phyloP scores from a whole-genome alignment of 2,797 vertebrate species.

The Crypturellus tataupa region DNA sequence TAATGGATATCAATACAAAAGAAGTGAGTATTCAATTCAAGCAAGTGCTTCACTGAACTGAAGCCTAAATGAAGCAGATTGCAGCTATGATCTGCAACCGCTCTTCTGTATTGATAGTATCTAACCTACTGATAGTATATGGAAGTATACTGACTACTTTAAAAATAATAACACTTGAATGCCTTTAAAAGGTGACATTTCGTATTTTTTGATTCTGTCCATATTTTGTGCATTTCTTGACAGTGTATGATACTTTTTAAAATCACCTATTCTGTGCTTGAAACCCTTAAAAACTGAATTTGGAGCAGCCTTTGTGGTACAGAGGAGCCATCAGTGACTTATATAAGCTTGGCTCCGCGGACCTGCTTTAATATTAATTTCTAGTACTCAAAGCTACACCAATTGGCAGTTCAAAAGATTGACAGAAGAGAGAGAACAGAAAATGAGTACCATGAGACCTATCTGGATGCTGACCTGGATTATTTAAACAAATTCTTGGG shows the following conservation, averaged over 20 bases:
- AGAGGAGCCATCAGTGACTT: not conserved
- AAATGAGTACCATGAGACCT: not conserved
- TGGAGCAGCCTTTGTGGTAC: not conserved
- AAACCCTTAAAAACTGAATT: not conserved
- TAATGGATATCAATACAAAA: not conserved
- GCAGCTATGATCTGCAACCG: not conserved
- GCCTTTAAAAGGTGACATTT: not conserved
- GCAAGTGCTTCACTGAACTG: not conserved
- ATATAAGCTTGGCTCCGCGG: not conserved
- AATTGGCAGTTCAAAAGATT: not conserved
- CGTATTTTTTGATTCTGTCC: not conserved
- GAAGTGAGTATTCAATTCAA: not conserved
- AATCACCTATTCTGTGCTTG: not conserved
- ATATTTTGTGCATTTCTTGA: not conserved
- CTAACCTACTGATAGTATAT: not conserved
- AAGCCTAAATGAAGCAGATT: not conserved
- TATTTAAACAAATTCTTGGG: not conserved
- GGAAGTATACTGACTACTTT: not conserved
- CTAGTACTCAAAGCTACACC: not conserved
- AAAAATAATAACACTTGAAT: not conserved
- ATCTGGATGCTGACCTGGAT: not conserved
- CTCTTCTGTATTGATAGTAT: not conserved
- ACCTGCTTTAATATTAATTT: not conserved
- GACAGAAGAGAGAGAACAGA: fast-evolving
- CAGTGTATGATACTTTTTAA: not conserved